Base-by-base conservation (phyloP, 2,888 invertebrate species). In the Microplitis deprimator region DNA sequence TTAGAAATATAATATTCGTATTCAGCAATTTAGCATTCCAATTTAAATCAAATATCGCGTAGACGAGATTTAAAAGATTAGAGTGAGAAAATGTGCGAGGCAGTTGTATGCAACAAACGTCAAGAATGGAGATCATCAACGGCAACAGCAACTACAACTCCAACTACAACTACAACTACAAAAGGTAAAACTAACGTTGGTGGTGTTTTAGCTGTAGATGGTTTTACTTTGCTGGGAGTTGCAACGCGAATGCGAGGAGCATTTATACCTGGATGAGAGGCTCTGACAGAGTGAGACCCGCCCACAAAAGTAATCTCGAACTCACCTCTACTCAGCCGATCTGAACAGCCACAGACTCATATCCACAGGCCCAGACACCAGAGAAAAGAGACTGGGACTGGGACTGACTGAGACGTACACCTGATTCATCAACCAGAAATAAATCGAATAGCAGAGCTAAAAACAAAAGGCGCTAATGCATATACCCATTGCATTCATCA, bases 231-330 rank as follows among this genome's bases (percentile, higher is more conserved):
- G 29, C 29, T 65, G 73, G 73, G 73, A 73, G 73, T 73, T 73
- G 67, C 73, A 75, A 75, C 40, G 68, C 68, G 74, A 68, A 59
- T 40, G 68, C 61, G 74, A 68, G 39, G 78, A 83, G 80, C 81
- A 81, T 82, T 82, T 82, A 81, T 83, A 83, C 83, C 83, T 83
- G 83, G 68, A 74, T 74, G 79, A 81, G 73, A 87, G 86, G 85
- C 87, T 87, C 89, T 89, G 89, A 89, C 89, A 89, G 87, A 86
- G 84, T 85, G 85, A 86, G 88, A 88, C 87, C 89, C 89, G 89
- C 89, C 89, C 89, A 89, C 89, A 87, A 89, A 89, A 89, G 89
- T 88, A 89, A 89, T 89, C 88, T 89, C 85, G 84, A 85, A 82
- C 83, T 85, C 82, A 77, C 75, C 75, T 50, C 50, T 13, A 8